Evolutionary conservation across 2,888 invertebrate genomes (phyloP).

Genomic region (Meta bourneti): DNA sequence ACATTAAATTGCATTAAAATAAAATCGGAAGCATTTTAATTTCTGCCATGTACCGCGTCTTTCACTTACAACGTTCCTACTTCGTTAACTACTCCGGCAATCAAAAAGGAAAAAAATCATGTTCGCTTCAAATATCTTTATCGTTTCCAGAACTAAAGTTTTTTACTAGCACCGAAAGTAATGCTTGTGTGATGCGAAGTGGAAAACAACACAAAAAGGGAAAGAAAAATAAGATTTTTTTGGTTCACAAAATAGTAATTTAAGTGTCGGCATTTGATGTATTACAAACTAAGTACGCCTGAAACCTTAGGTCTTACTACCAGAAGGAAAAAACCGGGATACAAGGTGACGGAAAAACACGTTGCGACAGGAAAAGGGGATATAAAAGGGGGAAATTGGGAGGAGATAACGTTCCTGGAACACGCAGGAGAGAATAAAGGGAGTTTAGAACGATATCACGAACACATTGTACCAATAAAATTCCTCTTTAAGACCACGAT

Average conservation of each 20-base stretch:
- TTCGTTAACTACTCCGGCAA: neutral
- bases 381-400: neutral
- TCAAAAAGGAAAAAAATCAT: neutral
- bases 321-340: neutral
- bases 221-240: neutral
- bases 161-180: neutral
- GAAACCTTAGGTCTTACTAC: neutral
- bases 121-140: neutral
- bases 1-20: no score
- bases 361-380: neutral
- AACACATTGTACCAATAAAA: constrained; percentile 1
- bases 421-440: neutral
- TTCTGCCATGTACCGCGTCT: no score
- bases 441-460: neutral
- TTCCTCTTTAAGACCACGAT: neutral
- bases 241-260: constrained; percentile 18
- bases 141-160: neutral
- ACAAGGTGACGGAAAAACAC: neutral
- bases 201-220: neutral
- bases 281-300: constrained; percentile 7
- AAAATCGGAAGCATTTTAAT: no score
- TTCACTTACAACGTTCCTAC: no score
- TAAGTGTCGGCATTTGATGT: constrained; percentile 9
- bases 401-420: neutral
- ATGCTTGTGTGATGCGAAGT: neutral